Evolutionary conservation across 2,888 invertebrate species (phyloP).

Genomic region (Synanthedon vespiformis): DNA sequence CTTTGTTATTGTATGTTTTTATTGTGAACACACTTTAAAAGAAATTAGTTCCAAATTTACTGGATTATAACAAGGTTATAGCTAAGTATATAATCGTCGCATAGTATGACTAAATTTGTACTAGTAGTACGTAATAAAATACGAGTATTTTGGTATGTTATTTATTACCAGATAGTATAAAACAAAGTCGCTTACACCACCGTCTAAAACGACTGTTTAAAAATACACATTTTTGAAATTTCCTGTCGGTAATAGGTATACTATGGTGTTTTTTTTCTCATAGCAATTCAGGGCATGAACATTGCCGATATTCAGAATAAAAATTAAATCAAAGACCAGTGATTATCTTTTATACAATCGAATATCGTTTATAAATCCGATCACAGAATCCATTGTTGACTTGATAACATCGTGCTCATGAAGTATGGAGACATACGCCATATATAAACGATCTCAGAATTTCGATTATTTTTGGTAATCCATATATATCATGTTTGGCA

Average conservation of each 20-base stretch:
- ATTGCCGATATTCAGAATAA: neutral
- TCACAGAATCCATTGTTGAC: slow-evolving; percentile 30
- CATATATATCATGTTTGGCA: too few species aligned
- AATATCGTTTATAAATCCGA: slow-evolving; percentile 27
- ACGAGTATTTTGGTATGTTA: too few species aligned
- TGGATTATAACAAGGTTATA: neutral
- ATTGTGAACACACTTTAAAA: neutral
- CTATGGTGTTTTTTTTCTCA: neutral
- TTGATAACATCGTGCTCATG: slow-evolving; percentile 10
- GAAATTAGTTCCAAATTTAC: neutral
- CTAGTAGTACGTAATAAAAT: too few species aligned
- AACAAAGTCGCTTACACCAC: too few species aligned
- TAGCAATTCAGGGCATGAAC: neutral
- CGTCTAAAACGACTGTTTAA: too few species aligned
- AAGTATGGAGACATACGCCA: too few species aligned
- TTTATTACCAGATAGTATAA: too few species aligned
- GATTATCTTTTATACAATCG: slow-evolving; percentile 19
- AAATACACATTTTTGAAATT: too few species aligned
- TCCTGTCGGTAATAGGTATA: too few species aligned
- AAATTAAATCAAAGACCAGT: slow-evolving; percentile 6
- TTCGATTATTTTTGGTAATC: neutral
- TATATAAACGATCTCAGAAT: neutral
- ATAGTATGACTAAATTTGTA: too few species aligned
- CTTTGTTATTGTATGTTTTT: neutral
- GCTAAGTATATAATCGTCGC: too few species aligned